Evolutionary conservation across 2,113 vertebrate genomes (phyloP), one percentile per base, ranked within the genome.

Genomic region (Micronycteris hirsuta): DNA sequence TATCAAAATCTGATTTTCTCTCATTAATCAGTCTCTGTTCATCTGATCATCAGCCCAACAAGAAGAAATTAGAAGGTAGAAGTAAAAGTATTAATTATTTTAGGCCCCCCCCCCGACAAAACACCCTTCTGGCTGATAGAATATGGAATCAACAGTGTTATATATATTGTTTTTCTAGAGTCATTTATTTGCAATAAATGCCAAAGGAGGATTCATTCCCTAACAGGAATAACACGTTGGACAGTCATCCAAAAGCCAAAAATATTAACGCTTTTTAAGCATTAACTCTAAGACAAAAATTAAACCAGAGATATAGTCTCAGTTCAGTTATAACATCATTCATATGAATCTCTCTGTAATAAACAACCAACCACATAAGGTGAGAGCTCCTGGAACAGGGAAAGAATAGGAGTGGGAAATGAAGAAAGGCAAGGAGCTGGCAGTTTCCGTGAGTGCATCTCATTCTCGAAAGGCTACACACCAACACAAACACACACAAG

Each of bases 211-310:
- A 43, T 33, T 56, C 84, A 73, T 49, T 88, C 77, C 10, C 14
- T 63, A 83, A 58, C 19, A 86, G 43, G 16, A 89, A 88, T 58
- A 61, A 63, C 26, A 87, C 20, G 2, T 36, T 73, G n/a, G 65
- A 81, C 16, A 71, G n/a, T 58, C 58, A 76, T 56, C 80, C n/a
- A 70, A 65, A 24, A 92, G 19, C 28, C 56, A 83, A 63, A 82
- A 63, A 24, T 65, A 70, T 56, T 73, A 71, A 74, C 12, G 47
- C 36, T 88, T 87, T 94, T 91, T 54, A 61, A 80, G 68, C 20
- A 63, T 71, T 85, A 68, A 91, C 41, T 81, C 89, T 92, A 61
- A 89, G 38, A 43, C 70, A 92, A 89, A 92, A 89, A 43, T 73
- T 94, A 73, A 71, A 90, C 36, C 49, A 86, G 33, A 67, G 22